Evolutionary conservation across 2,797 vertebrate genomes (phyloP), one percentile per base, ranked within the genome.

Genomic region (Xyrichtys novacula): DNA sequence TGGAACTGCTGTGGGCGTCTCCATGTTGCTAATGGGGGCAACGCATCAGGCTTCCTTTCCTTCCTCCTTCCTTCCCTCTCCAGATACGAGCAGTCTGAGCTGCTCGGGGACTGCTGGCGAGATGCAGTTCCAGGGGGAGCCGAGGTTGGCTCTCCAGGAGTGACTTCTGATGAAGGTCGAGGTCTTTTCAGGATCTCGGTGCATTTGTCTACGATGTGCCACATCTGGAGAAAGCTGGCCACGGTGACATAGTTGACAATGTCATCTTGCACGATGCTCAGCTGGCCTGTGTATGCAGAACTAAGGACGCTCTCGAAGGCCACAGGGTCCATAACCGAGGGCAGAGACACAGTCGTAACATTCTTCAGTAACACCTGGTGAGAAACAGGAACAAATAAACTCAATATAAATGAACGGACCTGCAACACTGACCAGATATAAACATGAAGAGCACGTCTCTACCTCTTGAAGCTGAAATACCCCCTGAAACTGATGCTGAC

Each of bases 121-220:
- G 93, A 93, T 0, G 90, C 89, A 0, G 88, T 59, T 11, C 90
- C 86, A 0, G 86, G 76, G 5, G 83, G 85, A 8, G 72, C 71
- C 0, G 25, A 48, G 0, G 83, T 22, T 0, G 84, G 75, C 39
- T 88, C 88, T 23, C 52, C 75, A 0, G 69, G 56, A 4, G 34
- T 1, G 11, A 34, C 88, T 60, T 91, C 96, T 74, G 25, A 89
- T 25, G 89, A 71, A 32, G 89, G 75, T 65, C 94, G 86, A 1
- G 94, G 84, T 66, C 94, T 74, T 31, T 95, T 95, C 0, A 98
- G 93, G 78, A 98, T 95, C 88, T 97, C 97, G 0, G 97, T 97
- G 90, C 97, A 98, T 78, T 97, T 97, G 82, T 98, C 96, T 66
- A 98, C 97, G 0, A 98, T 96, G 87, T 98, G 97, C 97, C 97